Evolutionary conservation across 2,888 invertebrate species (phyloP), one percentile per base, ranked within the genome.

Genomic region (Ceratothoa steindachneri): DNA sequence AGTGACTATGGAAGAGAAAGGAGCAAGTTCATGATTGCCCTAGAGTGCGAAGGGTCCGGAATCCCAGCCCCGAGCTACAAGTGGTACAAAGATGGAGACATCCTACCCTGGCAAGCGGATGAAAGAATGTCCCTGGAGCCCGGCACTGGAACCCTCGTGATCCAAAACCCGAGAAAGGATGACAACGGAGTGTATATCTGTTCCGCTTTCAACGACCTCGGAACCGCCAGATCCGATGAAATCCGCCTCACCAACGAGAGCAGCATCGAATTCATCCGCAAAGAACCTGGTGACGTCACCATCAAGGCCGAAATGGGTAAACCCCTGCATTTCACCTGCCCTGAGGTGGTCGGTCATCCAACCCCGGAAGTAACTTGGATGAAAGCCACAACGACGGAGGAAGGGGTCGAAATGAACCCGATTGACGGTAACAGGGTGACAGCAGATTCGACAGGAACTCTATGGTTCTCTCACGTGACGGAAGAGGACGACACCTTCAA

Each of bases 161-260:
- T 79, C 67, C 22, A 29, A 12, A 55, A 74, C 55, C 79, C 79
- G 3, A 41, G 28, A 2, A 22, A 72, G 15, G 55, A 68, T 2
- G 79, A 79, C 68, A 79, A 79, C 28, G 79, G 79, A 4, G 9
- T 69, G 12, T 79, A 79, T 60, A 75, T 76, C 28, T 79, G 79
- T 60, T 73, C 76, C 30, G 79, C 79, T 66, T 76, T 69, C 69
- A 79, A 79, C 51, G 74, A 76, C 4, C 72, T 79, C n/a, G 79
- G 79, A 0, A 71, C 73, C 1, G 79, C 79, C 22, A 31, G 29
- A 2, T 64, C 53, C 7, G 76, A 79, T 64, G 72, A 75, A 0
- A 72, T 79, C 15, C 64, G 69, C 27, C 72, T 79, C 22, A 2
- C 71, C 30, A 79, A 79, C 60, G 65, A 55, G 7, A 70, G 70